Base-by-base conservation (phyloP, 2,888 invertebrate genomes). In the Zhuqinia jingwanae region DNA sequence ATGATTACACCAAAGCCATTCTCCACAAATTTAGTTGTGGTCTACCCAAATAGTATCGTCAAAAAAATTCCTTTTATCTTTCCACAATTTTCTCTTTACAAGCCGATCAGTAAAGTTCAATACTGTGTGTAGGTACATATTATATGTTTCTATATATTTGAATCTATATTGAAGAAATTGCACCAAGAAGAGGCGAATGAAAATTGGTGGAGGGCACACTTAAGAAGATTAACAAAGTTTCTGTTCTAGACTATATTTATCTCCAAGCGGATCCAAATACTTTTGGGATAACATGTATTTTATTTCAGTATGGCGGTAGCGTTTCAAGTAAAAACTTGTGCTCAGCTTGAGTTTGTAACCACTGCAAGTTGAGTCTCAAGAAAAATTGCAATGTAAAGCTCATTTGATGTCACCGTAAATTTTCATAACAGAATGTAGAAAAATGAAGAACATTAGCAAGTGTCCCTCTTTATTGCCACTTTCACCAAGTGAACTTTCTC, bases 141-240 rank as follows among this genome's bases (percentile, higher is more conserved):
- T n/a, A n/a, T n/a, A n/a, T n/a, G n/a, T n/a, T n/a, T n/a, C n/a
- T n/a, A n/a, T n/a, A n/a, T n/a, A n/a, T n/a, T n/a, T n/a, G n/a
- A n/a, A n/a, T n/a, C n/a, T n/a, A n/a, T n/a, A n/a, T n/a, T n/a
- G n/a, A n/a, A n/a, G n/a, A n/a, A n/a, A n/a, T n/a, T n/a, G n/a
- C n/a, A n/a, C n/a, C n/a, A n/a, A n/a, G n/a, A n/a, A n/a, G n/a
- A n/a, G n/a, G n/a, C n/a, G n/a, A n/a, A 2, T 70, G 22, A 70
- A 68, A 47, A n/a, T 22, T n/a, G 70, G 20, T n/a, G n/a, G n/a
- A n/a, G 47, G 22, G 70, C 25, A 70, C 70, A 47, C 47, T 70
- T 70, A 70, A 70, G 70, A 70, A 70, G 70, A 70, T 70, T 70
- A 70, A 50, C 25, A 70, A 70, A 70, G 47, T 70, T 70, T n/a